phyloP scores from a whole-genome alignment of 2,113 vertebrate species.

The Tringa solitaria region DNA sequence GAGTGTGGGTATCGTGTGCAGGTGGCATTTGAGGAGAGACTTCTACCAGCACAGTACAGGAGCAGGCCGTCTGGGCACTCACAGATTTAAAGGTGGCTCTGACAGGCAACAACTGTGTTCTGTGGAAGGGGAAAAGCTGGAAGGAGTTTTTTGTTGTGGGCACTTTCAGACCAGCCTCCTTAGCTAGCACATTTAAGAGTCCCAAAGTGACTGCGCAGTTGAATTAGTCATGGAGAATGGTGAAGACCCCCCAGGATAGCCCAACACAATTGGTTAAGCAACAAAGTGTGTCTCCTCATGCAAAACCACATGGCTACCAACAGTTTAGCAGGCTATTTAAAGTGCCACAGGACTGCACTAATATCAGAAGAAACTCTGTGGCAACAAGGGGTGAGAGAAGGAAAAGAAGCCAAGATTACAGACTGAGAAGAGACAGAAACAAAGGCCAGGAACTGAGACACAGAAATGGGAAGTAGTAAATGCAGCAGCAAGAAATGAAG shows the following conservation, averaged over 20 bases:
- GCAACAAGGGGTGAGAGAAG: not conserved
- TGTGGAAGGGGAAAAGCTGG: not conserved
- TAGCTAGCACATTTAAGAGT: slow-evolving; percentile 2
- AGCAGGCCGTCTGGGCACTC: not conserved
- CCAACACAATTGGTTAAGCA: slow-evolving; percentile 11
- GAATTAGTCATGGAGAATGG: slow-evolving; percentile 22
- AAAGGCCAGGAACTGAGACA: not conserved
- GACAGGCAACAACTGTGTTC: not conserved
- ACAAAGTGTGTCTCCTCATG: not conserved
- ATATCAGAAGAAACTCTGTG: not conserved
- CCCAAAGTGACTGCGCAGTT: slow-evolving; percentile 8
- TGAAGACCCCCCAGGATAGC: not conserved
- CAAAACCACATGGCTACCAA: not conserved
- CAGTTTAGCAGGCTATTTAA: not conserved
- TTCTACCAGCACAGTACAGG: not conserved
- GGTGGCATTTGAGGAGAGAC: slow-evolving; percentile 18
- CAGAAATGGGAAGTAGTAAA: slow-evolving; percentile 5
- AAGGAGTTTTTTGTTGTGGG: not conserved
- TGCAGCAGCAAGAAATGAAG: not conserved
- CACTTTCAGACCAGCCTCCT: slow-evolving; percentile 33
- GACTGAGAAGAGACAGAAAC: not conserved
- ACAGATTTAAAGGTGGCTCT: not conserved
- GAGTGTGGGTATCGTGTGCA: not conserved
- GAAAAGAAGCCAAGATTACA: not conserved
- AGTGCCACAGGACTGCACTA: not conserved